These are phyloP conservation scores for Dipodomys stephensi DNA, from an alignment of 2,113 vertebrate species.

Conservation along the genomic window DNA sequence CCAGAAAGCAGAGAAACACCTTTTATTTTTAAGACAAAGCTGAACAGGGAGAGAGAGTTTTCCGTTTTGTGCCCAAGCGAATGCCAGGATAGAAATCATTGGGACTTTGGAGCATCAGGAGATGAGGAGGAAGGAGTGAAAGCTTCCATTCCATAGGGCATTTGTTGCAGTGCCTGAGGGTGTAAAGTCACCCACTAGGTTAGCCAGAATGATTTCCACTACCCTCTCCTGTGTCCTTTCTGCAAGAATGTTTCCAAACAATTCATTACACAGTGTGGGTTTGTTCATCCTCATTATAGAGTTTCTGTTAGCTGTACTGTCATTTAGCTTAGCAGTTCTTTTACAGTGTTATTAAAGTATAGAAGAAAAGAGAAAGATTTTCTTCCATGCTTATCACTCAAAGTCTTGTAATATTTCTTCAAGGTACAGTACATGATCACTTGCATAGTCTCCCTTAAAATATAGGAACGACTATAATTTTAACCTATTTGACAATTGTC, in stretches of 20 bases:
- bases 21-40: neutral
- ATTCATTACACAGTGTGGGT: rapidly evolving
- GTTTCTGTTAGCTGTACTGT: neutral
- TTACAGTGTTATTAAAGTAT: neutral
- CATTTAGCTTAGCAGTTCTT: neutral
- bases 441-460: neutral
- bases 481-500: neutral
- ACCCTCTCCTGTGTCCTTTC: neutral
- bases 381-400: neutral
- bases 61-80: neutral
- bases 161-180: neutral
- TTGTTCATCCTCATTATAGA: neutral
- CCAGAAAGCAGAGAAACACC: neutral
- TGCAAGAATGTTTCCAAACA: neutral
- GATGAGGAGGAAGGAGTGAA: neutral
- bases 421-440: neutral
- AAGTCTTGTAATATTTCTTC: neutral
- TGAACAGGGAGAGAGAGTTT: neutral
- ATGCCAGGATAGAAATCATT: neutral
- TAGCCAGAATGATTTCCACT: neutral
- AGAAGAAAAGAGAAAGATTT: neutral
- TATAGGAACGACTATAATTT: neutral
- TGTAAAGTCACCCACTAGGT: neutral
- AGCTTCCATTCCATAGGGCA: neutral
- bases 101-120: neutral